A percentile compares a stretch with the other conserved stretches of the same genome.
These are phyloP conservation scores for Vidua chalybeata DNA, from an alignment of 2,113 vertebrate species.

Conservation along the genomic window DNA sequence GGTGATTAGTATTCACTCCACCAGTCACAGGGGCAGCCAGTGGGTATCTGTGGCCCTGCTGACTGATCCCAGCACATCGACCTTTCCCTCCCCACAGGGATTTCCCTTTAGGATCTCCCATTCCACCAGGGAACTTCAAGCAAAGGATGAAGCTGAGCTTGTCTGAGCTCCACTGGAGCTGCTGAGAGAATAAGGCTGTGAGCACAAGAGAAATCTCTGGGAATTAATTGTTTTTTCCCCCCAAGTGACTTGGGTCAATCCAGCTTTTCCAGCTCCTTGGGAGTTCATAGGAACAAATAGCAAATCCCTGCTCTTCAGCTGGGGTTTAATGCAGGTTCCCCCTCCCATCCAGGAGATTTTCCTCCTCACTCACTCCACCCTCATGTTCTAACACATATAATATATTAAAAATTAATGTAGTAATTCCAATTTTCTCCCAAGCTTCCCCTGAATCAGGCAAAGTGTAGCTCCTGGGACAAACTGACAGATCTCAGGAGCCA, in stretches of 20 bases:
- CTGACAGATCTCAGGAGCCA: not conserved
- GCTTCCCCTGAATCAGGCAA: not conserved
- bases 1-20: not conserved
- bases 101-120: not conserved
- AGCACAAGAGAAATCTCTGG: not conserved
- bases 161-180: not conserved
- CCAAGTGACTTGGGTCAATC: not conserved
- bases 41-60: rapidly evolving
- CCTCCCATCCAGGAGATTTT: not conserved
- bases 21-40: not conserved
- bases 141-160: not conserved
- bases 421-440: not conserved
- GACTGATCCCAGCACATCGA: not conserved
- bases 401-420: not conserved
- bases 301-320: not conserved
- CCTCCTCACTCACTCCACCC: not conserved
- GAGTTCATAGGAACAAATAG: rapidly evolving
- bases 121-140: not conserved
- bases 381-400: not conserved
- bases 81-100: not conserved
- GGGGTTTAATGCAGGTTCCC: not conserved
- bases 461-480: not conserved
- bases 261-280: not conserved
- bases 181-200: not conserved
- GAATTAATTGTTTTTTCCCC: not conserved